Base-by-base conservation (phyloP, 2,113 vertebrate species). In the Nothobranchius kuhntae region DNA sequence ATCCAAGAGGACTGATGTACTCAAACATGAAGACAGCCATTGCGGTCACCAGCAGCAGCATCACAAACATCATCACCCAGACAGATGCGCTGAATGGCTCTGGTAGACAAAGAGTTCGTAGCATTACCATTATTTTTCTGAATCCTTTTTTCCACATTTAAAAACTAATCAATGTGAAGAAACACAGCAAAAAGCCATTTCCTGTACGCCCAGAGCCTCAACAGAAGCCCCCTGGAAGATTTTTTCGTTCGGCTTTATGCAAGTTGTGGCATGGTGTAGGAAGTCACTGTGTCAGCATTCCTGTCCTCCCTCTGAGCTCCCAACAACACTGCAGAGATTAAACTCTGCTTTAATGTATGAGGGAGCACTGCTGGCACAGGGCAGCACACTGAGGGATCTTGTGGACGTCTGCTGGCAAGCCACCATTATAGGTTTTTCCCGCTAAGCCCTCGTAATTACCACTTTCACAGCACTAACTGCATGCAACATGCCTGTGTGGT, bases 11-110 rank as follows among this genome's bases (percentile, higher is more conserved):
- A 87, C 98, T 99, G 76, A 98, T 96, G 89, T 97, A 99, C 83
- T 99, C 98, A 75, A 99, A 99, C 90, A 98, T 95, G 73, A 99
- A 99, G 65, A 99, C 97, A 51, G 98, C 98, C 83, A 99, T 95
- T 86, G 97, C 98, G 0, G 98, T 98, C 42, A 99, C 96, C 46
- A 99, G 94, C 70, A 99, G 94, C 84, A 98, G 93, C 95, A 98
- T 98, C 58, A 99, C 97, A 78, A 99, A 99, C 98, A 99, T 99
- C 98, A 99, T 99, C 89, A 99, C 97, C 98, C 98, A 99, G 83
- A 99, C 98, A 11, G 97, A 97, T 67, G 98, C 98, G 80, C 98
- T 99, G 94, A 99, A 99, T 26, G 98, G 98, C 78, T 99, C 98
- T 99, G 92, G 14, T n/a, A 42, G 42, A 61, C 46, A 64, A 26